Conservation (phyloP, 2,888 invertebrate genomes). For the Brachyptera risi region DNA sequence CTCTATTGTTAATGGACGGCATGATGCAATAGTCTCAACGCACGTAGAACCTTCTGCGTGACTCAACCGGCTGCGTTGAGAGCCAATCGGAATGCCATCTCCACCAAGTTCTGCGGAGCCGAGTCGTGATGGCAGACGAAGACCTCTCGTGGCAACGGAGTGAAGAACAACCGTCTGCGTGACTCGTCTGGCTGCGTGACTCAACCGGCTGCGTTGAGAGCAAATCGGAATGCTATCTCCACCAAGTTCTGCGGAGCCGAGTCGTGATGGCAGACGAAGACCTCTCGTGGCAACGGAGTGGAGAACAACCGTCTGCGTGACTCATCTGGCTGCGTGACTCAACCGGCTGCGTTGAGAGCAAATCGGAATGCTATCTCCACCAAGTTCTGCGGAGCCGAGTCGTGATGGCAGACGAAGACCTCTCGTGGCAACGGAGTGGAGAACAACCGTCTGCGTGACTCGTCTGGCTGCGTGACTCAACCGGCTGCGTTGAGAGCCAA, state of each 20-base stretch:
- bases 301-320: conserved; percentile 67
- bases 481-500: conserved; percentile 52
- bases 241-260: conserved; percentile 82
- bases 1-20: too few relatives aligned
- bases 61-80: neutral
- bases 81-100: too few relatives aligned
- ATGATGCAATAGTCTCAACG: too few relatives aligned
- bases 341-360: conserved; percentile 48
- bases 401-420: conserved; percentile 82
- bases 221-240: conserved; percentile 78
- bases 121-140: too few relatives aligned
- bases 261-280: conserved; percentile 85
- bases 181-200: too few relatives aligned
- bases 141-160: too few relatives aligned
- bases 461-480: too few relatives aligned
- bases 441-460: conserved; percentile 64
- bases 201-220: conserved; percentile 47
- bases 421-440: conserved; percentile 72
- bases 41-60: too few relatives aligned
- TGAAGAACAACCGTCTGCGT: too few relatives aligned
- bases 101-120: too few relatives aligned
- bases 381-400: conserved; percentile 80
- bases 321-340: too few relatives aligned
- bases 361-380: conserved; percentile 83
- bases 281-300: conserved; percentile 69